Evolutionary conservation across 2,888 invertebrate species (phyloP).

Genomic region (Schrankia costaestrigalis): DNA sequence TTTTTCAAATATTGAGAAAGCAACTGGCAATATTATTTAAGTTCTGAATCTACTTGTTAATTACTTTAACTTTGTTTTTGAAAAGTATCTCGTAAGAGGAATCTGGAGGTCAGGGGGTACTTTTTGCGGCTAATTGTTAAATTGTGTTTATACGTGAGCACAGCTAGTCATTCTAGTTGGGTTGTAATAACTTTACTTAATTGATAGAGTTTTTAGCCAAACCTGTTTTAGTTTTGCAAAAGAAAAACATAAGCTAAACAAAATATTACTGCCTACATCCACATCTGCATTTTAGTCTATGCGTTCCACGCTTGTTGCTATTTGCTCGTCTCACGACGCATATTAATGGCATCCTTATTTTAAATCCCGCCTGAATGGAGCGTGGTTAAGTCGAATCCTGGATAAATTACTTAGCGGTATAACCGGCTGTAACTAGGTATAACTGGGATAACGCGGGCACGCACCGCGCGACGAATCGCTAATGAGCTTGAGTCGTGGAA

Average conservation of each 20-base stretch:
- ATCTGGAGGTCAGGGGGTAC: no score
- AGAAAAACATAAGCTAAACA: background rate
- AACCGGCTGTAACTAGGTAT: constrained; percentile 32
- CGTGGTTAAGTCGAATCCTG: constrained; percentile 63
- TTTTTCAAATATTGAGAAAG: no score
- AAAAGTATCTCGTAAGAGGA: no score
- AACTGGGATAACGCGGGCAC: constrained; percentile 30
- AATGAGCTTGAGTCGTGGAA: constrained; percentile 16
- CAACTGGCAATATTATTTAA: no score
- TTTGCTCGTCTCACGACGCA: constrained; percentile 58
- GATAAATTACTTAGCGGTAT: constrained; percentile 63
- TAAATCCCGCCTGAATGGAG: constrained; percentile 56
- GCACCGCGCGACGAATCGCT: constrained; percentile 27
- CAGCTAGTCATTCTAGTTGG: no score
- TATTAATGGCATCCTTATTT: constrained; percentile 68
- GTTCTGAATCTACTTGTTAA: no score
- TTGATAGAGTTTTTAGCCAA: no score
- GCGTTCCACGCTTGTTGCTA: constrained; percentile 47
- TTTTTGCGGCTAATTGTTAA: no score
- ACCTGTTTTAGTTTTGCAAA: no score
- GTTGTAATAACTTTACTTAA: no score
- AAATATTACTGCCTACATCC: constrained; percentile 14
- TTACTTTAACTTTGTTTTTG: no score
- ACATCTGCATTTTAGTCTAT: constrained; percentile 15
- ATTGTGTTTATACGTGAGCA: no score